A percentile compares a stretch with the other conserved stretches of the same genome.
Evolutionary conservation across 2,888 invertebrate genomes (phyloP).

Genomic region (Yponomeuta malinellus): DNA sequence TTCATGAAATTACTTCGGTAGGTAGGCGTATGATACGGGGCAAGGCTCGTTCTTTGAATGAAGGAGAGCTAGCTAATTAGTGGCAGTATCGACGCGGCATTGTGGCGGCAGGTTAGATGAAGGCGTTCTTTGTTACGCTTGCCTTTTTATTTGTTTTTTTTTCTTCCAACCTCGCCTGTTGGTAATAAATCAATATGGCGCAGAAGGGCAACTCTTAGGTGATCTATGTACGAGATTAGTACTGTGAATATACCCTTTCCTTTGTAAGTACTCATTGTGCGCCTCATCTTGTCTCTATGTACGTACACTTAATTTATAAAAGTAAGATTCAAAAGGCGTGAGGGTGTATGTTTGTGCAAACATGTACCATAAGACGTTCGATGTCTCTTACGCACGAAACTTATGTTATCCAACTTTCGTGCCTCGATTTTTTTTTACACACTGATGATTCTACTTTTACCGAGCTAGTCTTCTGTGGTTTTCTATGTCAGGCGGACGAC

Average conservation of each 20-base stretch:
- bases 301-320: too few relatives aligned
- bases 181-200: background rate
- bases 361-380: too few relatives aligned
- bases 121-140: conserved; percentile 56
- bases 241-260: too few relatives aligned
- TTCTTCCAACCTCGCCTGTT: background rate
- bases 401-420: too few relatives aligned
- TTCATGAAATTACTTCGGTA: too few relatives aligned
- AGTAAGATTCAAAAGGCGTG: too few relatives aligned
- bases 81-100: conserved; percentile 55
- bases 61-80: conserved; percentile 49
- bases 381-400: too few relatives aligned
- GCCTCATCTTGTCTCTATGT: too few relatives aligned
- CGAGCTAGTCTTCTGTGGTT: conserved; percentile 43
- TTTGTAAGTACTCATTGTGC: too few relatives aligned
- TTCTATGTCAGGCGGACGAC: conserved; percentile 26
- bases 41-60: conserved; percentile 42
- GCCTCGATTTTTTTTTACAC: too few relatives aligned
- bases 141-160: conserved; percentile 11
- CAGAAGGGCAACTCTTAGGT: background rate
- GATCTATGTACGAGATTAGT: background rate
- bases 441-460: background rate
- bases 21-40: too few relatives aligned
- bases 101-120: conserved; percentile 54
- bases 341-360: too few relatives aligned